Percentiles rank a stretch among this genome's conserved stretches.
phyloP scores from a whole-genome alignment of 2,113 vertebrate genomes.

The Gyps fulvus region DNA sequence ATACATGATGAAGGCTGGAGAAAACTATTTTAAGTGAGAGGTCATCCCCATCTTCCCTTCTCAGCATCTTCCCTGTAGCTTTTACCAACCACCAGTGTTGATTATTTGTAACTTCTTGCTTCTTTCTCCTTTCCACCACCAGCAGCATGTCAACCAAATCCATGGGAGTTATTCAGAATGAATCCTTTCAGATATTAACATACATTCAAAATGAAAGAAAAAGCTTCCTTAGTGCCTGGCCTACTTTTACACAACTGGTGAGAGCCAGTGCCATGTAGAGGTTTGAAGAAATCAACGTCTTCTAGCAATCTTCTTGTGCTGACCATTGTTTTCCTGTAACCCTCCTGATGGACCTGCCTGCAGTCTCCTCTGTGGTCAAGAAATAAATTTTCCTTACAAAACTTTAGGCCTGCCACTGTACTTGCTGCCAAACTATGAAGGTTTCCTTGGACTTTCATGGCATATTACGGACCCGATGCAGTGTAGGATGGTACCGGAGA shows the following conservation, averaged over 20 bases:
- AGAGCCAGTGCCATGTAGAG: not conserved
- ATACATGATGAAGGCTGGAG: not conserved
- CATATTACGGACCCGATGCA: not conserved
- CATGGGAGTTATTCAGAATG: not conserved
- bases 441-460: not conserved
- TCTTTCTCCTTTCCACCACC: not conserved
- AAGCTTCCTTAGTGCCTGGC: not conserved
- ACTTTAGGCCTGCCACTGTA: not conserved
- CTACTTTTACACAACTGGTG: not conserved
- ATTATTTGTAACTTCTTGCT: not conserved
- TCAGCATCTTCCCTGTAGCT: not conserved
- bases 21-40: not conserved
- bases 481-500: not conserved
- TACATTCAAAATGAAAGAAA: not conserved
- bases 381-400: not conserved
- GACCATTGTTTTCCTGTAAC: not conserved
- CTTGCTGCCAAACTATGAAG: not conserved
- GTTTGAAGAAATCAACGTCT: not conserved
- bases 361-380: not conserved
- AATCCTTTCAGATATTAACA: not conserved
- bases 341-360: not conserved
- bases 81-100: not conserved
- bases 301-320: not conserved
- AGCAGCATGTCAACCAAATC: not conserved
- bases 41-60: not conserved